A percentile compares a stretch with the other conserved stretches of the same genome.
These are phyloP conservation scores for Choreutis nemorana DNA, from an alignment of 2,888 invertebrate species.

Conservation along the genomic window DNA sequence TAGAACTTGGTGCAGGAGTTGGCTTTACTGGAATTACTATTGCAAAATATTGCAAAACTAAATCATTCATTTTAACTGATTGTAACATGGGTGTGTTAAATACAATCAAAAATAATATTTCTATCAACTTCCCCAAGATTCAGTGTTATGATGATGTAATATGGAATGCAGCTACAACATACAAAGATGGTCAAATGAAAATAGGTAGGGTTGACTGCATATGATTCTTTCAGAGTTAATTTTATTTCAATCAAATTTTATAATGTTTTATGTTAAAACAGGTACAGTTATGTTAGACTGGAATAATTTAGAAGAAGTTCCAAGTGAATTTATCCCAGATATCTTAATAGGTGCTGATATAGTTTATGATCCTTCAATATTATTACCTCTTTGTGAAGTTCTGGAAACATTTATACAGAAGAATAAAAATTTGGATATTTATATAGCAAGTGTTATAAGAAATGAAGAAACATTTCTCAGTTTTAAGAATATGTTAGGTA, in stretches of 20 bases:
- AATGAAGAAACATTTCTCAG: constrained; percentile 68
- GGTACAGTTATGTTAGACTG: constrained; percentile 40
- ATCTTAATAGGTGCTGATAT: constrained; percentile 51
- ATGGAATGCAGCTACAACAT: not conserved
- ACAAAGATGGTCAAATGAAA: not conserved
- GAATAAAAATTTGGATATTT: constrained; percentile 32
- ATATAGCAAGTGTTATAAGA: constrained; percentile 57
- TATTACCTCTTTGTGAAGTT: constrained; percentile 34
- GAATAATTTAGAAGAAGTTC: constrained; percentile 26
- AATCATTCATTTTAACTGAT: constrained; percentile 71
- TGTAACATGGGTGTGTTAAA: constrained; percentile 73
- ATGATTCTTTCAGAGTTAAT: not conserved
- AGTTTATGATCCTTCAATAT: constrained; percentile 47
- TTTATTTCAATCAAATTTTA: not conserved
- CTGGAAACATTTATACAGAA: constrained; percentile 25
- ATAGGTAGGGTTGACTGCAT: not conserved
- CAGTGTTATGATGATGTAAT: constrained; percentile 8
- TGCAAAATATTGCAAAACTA: constrained; percentile 59
- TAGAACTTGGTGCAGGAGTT: constrained; percentile 82
- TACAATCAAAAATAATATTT: constrained; percentile 69
- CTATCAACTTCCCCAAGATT: constrained; percentile 58
- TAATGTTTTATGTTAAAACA: constrained; percentile 17
- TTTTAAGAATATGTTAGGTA: constrained; percentile 68
- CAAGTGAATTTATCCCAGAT: constrained; percentile 29
- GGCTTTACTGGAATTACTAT: constrained; percentile 76